Conservation (phyloP, 1,140 invertebrate genomes). For the Drosophila sp. region DNA sequence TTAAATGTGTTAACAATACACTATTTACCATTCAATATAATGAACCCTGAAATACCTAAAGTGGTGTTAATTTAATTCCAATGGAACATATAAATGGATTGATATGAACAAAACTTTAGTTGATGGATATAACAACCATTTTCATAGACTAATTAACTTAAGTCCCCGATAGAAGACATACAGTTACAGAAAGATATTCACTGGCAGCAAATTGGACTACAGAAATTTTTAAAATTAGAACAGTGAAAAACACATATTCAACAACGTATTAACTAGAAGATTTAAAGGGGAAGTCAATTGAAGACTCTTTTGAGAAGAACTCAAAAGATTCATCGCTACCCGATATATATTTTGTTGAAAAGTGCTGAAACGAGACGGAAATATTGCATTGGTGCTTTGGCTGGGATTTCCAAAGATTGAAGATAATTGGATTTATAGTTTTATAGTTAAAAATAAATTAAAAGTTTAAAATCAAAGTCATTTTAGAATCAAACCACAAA, state of each 20-base stretch:
- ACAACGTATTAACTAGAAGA: background rate
- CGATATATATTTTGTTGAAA: no score
- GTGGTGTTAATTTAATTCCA: background rate
- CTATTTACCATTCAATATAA: background rate
- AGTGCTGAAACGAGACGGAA: no score
- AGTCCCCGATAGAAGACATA: background rate
- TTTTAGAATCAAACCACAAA: no score
- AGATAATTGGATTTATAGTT: no score
- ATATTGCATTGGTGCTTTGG: no score
- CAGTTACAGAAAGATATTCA: background rate
- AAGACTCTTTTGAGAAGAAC: background rate
- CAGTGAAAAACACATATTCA: background rate
- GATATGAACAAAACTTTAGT: background rate
- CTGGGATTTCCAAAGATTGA: no score
- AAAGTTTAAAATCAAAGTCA: no score
- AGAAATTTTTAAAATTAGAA: no score
- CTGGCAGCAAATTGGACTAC: background rate
- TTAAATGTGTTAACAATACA: background rate
- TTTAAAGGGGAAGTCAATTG: background rate
- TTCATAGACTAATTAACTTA: background rate
- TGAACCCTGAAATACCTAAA: background rate
- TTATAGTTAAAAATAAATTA: no score
- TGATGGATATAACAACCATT: background rate
- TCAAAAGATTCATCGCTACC: no score
- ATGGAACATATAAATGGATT: background rate